These are phyloP conservation scores for Rafetus swinhoei DNA, from an alignment of 2,113 vertebrate species.

Conservation along the genomic window DNA sequence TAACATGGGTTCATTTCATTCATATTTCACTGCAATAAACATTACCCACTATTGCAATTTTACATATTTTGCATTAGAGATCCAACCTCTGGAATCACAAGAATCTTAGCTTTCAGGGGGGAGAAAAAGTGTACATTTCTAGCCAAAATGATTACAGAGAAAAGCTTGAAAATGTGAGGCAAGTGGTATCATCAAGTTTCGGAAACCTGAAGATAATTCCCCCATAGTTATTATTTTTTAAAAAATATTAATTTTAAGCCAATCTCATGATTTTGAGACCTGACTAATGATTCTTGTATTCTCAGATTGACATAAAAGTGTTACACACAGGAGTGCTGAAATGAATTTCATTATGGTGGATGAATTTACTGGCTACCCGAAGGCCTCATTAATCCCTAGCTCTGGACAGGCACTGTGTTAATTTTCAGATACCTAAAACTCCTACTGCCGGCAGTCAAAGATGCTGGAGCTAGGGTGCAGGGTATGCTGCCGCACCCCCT, in stretches of 20 bases:
- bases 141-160: not conserved
- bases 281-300: no score
- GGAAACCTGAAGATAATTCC: not conserved
- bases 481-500: no score
- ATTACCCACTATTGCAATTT: no score
- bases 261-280: not conserved
- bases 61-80: not conserved
- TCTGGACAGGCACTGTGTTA: not conserved
- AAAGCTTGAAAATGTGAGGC: not conserved
- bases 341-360: rapidly evolving
- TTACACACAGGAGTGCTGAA: no score
- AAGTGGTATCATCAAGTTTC: not conserved
- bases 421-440: not conserved
- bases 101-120: not conserved
- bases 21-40: no score
- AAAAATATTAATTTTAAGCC: not conserved
- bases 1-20: no score
- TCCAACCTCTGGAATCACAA: not conserved
- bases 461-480: no score
- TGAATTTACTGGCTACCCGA: not conserved
- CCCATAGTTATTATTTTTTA: not conserved
- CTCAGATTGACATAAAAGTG: no score
- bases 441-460: not conserved
- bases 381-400: not conserved
- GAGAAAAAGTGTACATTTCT: not conserved